Evolutionary conservation across 2,113 vertebrate genomes (phyloP), one percentile per base, ranked within the genome.

Genomic region (Noctilio leporinus): DNA sequence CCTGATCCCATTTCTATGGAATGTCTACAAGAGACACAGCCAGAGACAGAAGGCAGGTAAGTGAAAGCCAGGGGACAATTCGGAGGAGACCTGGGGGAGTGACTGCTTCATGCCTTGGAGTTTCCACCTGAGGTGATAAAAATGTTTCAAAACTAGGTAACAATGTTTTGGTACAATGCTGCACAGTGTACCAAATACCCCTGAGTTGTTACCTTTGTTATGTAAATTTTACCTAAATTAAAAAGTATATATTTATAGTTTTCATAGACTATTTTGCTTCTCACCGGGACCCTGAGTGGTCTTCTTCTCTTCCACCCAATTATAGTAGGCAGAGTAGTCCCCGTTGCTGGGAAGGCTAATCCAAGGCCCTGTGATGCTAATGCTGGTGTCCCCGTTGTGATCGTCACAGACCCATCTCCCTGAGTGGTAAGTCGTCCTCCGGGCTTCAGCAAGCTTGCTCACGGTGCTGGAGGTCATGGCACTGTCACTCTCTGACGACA

Each of bases 391-490:
- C 26, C 99, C 99, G 0, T 99, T 99, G 97, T 99, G 99, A 69
- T 99, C 99, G 0, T 99, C 99, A 94, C 99, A 99, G 97, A 99
- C 99, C 99, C 99, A 99, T 91, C 99, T 98, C 30, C 99, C 99
- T 0, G 99, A 99, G 92, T 99, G 99, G 97, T 99, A 99, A 0
- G 99, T 99, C 40, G 99, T 99, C 93, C 99, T 98, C 10, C 99
- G 98, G 5, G 99, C 99, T 90, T 99, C 99, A 0, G 99, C 99
- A 30, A 99, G 98, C 98, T 99, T 99, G 92, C 99, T 99, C 97
- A 99, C 99, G 0, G 99, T 99, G 98, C 99, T 99, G 38, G 99
- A 99, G 91, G 99, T 99, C 98, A 99, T 98, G 3, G 99, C 99
- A 0, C 97, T 98, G 97, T 99, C 99, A 0, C 98, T 99, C 97